These are phyloP conservation scores for Vanessa atalanta DNA, from an alignment of 1,140 invertebrate species.

Conservation along the genomic window DNA sequence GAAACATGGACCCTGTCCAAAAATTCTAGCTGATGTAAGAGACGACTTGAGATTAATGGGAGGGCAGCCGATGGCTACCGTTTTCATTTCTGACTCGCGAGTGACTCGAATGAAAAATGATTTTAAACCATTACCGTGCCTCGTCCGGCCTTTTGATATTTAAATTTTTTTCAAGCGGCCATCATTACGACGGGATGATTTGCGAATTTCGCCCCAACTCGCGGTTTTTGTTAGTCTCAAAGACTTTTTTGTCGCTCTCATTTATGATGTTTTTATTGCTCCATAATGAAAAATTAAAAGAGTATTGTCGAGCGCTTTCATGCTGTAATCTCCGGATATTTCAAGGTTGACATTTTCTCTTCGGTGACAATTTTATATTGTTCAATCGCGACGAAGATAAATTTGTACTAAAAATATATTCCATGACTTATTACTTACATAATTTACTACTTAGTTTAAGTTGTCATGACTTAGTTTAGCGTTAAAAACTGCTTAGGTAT, in stretches of 20 bases:
- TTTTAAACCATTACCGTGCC: constrained; percentile 80
- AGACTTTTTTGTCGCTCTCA: constrained; percentile 77
- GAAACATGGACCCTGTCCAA: constrained; percentile 65
- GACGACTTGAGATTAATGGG: constrained; percentile 70
- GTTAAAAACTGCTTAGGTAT: too few species aligned
- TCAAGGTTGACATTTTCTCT: constrained; percentile 62
- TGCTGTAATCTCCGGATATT: constrained; percentile 67
- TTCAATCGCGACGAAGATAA: constrained; percentile 54
- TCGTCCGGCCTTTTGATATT: constrained; percentile 80
- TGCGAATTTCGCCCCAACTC: constrained; percentile 76
- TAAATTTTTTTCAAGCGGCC: constrained; percentile 80
- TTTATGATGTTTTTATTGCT: constrained; percentile 80
- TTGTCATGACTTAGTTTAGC: too few species aligned
- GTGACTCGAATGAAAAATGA: constrained; percentile 80
- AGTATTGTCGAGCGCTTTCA: constrained; percentile 76
- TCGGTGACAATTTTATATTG: constrained; percentile 51
- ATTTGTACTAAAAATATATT: constrained; percentile 26
- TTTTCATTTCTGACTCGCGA: constrained; percentile 77
- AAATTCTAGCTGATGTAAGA: constrained; percentile 63
- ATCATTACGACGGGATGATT: constrained; percentile 77
- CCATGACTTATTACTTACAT: neutral
- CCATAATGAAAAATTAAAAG: constrained; percentile 80
- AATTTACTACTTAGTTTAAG: too few species aligned
- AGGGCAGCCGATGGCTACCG: constrained; percentile 72
- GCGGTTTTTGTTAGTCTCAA: constrained; percentile 75